These are phyloP conservation scores for Aulostomus chinensis DNA, from an alignment of 2,797 vertebrate species.

Conservation along the genomic window DNA sequence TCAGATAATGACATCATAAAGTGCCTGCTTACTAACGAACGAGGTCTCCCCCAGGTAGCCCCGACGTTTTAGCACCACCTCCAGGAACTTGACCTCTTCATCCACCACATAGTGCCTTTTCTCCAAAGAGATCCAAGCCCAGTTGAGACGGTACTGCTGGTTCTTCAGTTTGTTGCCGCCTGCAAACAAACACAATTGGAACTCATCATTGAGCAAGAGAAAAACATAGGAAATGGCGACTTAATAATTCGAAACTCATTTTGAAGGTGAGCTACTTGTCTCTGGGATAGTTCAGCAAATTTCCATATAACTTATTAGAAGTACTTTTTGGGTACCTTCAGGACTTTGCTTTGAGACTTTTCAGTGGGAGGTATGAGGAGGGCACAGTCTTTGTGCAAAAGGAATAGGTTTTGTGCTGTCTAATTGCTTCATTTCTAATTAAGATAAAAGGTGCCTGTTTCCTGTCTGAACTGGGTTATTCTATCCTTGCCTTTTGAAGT, in stretches of 20 bases:
- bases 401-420: constrained; percentile 29
- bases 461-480: constrained; percentile 56
- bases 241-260: constrained; percentile 10
- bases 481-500: constrained; percentile 71
- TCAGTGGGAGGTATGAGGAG: constrained; percentile 35
- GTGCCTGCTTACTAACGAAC: constrained; percentile 88
- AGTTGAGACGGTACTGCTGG: constrained; percentile 91
- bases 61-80: constrained; percentile 88
- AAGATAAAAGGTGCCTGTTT: constrained; percentile 69
- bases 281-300: constrained; percentile 1
- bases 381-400: constrained; percentile 35
- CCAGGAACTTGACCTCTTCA: constrained; percentile 89
- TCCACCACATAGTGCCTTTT: constrained; percentile 89
- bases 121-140: constrained; percentile 97
- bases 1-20: not conserved
- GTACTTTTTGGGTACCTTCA: constrained; percentile 24
- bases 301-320: constrained; percentile 23
- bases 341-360: constrained; percentile 33
- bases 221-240: not conserved
- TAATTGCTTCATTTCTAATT: constrained; percentile 77
- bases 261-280: constrained; percentile 18
- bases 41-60: constrained; percentile 96
- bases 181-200: constrained; percentile 58
- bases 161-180: constrained; percentile 91
- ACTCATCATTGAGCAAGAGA: not conserved